Base-by-base conservation (phyloP, 2,888 invertebrate species). In the Melinaea marsaeus region DNA sequence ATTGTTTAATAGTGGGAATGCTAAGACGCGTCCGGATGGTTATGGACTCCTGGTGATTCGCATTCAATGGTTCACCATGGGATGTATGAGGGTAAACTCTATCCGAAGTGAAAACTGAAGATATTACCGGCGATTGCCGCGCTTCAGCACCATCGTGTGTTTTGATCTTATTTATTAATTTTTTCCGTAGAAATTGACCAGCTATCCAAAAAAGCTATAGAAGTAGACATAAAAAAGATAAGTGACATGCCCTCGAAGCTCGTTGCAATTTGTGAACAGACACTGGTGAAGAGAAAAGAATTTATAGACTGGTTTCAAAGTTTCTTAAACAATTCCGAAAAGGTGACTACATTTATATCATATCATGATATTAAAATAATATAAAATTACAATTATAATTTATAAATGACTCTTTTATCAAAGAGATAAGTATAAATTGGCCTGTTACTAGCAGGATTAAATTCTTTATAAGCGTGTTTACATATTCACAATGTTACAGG, bases 281-380 rank as follows among this genome's bases (percentile, higher is more conserved):
- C 84, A 3, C 68, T 90, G 37, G 22, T 55, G 3, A 85, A 85
- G 69, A 80, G 86, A 69, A 82, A 83, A 70, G 85, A 86, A 67
- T 79, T 90, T 9, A 86, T 89, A 35, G 77, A 85, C 59, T 88
- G 86, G 85, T 81, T 90, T 62, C 81, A 83, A 64, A 64, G 74
- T 46, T 69, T 51, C 51, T 51, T 86, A 37, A 84, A 75, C 69
- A 73, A 75, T 54, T 75, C 76, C 66, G 78, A 82, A 67, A 82
- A 82, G 78, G 88, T 85, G 46, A 46, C 13, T 6, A 46, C n/a
- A 22, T 22, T 22, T 22, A 22, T 13, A 46, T 11, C 11, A 46
- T 4, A 4, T 46, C 1, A n/a, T 46, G 13, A 46, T 46, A 46
- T 9, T 9, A 46, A 2, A 3, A 2, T n/a, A 13, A 46, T 13